Evolutionary conservation across 1,140 invertebrate genomes (phyloP), one percentile per base, ranked within the genome.

Genomic region (Ganaspis sp.): DNA sequence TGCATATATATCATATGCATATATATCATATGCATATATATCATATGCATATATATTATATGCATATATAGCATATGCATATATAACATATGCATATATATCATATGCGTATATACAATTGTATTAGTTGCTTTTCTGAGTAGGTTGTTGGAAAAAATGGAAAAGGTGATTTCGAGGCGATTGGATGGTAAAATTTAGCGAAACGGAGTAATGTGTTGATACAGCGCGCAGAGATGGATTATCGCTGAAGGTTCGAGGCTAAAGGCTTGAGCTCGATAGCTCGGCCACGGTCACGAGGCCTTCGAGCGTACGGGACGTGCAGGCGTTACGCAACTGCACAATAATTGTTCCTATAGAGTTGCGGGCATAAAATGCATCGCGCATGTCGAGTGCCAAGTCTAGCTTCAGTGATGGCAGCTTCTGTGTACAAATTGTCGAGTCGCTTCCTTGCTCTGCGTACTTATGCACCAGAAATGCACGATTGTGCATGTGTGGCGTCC

Each of bases 241-340:
- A 64, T 34, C 58, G 58, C 23, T 15, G 58, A 64, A 29, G 38
- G 54, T 58, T 64, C 64, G 71, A 69, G 42, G 29, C 71, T 19
- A 71, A 53, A 37, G 42, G 40, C 40, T 73, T 73, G 64, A 53
- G 77, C 81, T 76, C 80, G 75, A 81, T 79, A 80, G 83, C 80
- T 85, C 83, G 89, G 87, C 86, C 87, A 90, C 85, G 88, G 88
- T 87, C 88, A 86, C 85, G 85, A 86, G 88, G 86, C 88, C 88
- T 87, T 90, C 85, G 85, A 17, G 45, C 75, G 80, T 76, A 49
- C 54, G 75, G 21, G 37, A 78, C 80, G 58, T 26, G 54, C 54
- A 26, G 78, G 75, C 69, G 83, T 83, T 86, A 85, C 80, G 85
- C 83, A 85, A 85, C 81, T 54, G 77, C 77, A 77, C 83, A 81